phyloP scores from a whole-genome alignment of 2,113 vertebrate species.

The Pelodiscus sinensis region DNA sequence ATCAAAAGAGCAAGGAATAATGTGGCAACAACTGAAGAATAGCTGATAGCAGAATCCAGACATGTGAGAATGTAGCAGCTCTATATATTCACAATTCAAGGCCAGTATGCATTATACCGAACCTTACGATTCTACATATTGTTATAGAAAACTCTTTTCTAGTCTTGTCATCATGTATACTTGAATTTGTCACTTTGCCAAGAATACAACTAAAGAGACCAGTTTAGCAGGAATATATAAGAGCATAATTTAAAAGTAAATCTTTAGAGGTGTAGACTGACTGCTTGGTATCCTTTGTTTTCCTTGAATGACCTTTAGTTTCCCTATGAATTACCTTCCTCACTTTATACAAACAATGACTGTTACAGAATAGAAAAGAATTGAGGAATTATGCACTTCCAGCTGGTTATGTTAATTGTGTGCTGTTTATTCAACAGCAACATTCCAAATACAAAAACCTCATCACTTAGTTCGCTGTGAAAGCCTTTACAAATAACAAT shows the following conservation, averaged over 20 bases:
- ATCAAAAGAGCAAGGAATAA: not conserved
- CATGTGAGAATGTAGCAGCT: not conserved
- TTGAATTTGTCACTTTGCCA: conserved; percentile 27
- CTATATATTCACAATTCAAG: not conserved
- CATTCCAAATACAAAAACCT: conserved; percentile 62
- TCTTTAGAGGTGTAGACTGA: not conserved
- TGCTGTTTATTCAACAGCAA: conserved; percentile 66
- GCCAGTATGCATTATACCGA: not conserved
- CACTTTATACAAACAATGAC: conserved; percentile 45
- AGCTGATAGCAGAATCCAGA: not conserved
- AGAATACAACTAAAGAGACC: not conserved
- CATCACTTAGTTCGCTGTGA: conserved; percentile 45
- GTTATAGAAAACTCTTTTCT: not conserved
- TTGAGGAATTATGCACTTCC: conserved; percentile 45
- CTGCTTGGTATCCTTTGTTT: conserved; percentile 26
- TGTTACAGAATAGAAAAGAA: conserved; percentile 29
- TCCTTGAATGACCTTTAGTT: conserved; percentile 50
- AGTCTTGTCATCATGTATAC: not conserved
- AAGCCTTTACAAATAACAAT: conserved; percentile 66
- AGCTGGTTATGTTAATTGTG: conserved; percentile 69
- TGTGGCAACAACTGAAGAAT: not conserved
- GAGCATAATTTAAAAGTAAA: conserved; percentile 22
- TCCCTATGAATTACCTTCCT: conserved; percentile 50
- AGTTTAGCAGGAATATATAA: conserved; percentile 31
- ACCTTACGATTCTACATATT: not conserved